Evolutionary conservation across 2,888 invertebrate genomes (phyloP), one percentile per base, ranked within the genome.

Genomic region (Oegoconia quadripuncta): DNA sequence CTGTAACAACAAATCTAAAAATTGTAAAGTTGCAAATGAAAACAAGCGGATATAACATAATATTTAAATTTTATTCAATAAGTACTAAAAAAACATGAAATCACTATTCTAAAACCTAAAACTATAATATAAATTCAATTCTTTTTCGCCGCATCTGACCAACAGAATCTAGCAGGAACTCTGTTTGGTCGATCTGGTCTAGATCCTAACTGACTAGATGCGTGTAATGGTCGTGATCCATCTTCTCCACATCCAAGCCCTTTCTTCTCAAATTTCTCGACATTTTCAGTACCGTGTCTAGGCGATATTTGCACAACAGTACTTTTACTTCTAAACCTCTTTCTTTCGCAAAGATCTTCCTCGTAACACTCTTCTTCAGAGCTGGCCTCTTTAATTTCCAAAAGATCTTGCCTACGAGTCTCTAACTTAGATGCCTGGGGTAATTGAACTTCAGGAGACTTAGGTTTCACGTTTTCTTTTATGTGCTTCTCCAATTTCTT

Each of bases 91-190:
- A 27, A 3, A 6, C 7, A 23, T 23, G 5, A 3, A 27, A 27
- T 27, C n/a, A 27, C 27, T 27, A 27, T 3, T 16, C 34, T 32
- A 40, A 35, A 40, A 36, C 14, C 26, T 32, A 33, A 37, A 33
- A 17, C 12, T 29, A 34, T 15, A 11, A 34, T 13, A 25, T 17
- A 37, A 23, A 27, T 11, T 33, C 13, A 31, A 29, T 22, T 31
- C 22, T 59, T 62, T 45, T 48, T 63, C 41, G 36, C 59, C 2
- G 68, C 59, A 41, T 84, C 86, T 0, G 83, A 84, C 86, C 86
- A 87, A 46, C 84, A 84, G 51, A 77, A 87, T 28, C 73, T 63
- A 16, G 74, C 66, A 11, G 86, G 83, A 2, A 77, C 56, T 39
- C 74, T 69, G 11, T 69, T 72, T 0, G 64, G 59, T 17, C 59